Conservation (phyloP, 2,113 vertebrate species). For the Salvelinus namaycush region DNA sequence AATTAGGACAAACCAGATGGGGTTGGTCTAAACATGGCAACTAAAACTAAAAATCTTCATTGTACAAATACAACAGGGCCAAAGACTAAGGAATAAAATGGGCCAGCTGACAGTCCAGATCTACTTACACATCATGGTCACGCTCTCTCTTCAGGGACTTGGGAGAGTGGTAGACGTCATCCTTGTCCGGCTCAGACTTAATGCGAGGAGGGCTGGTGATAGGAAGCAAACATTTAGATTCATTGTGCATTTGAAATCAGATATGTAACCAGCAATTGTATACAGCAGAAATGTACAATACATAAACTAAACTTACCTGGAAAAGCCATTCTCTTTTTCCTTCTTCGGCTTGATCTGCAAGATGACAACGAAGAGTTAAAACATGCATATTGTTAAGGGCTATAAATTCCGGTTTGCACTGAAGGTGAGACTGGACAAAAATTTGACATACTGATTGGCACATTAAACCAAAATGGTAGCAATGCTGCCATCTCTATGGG, state of each 20-base stretch:
- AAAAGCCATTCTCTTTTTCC: slow-evolving; percentile 95
- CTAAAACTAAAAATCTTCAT: no score
- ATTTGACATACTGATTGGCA: neutral
- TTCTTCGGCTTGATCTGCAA: slow-evolving; percentile 84
- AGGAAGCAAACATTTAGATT: neutral
- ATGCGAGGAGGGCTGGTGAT: slow-evolving; percentile 81
- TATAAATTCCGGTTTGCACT: neutral
- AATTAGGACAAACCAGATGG: no score
- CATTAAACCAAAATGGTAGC: neutral
- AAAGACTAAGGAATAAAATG: neutral
- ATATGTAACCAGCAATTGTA: neutral
- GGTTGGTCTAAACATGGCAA: neutral
- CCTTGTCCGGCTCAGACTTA: slow-evolving; percentile 89
- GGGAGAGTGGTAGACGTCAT: slow-evolving; percentile 80
- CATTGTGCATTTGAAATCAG: neutral
- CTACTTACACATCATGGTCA: slow-evolving; percentile 89
- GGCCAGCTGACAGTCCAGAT: neutral
- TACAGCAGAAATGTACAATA: neutral
- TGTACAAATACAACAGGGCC: neutral
- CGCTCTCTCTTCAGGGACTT: slow-evolving; percentile 88
- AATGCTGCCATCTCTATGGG: neutral
- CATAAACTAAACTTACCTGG: slow-evolving; percentile 79
- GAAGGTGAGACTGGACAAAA: neutral
- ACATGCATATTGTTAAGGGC: neutral
- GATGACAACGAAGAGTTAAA: neutral